Evolutionary conservation across 2,113 vertebrate genomes (phyloP), one percentile per base, ranked within the genome.

Genomic region (Nipponia nippon): DNA sequence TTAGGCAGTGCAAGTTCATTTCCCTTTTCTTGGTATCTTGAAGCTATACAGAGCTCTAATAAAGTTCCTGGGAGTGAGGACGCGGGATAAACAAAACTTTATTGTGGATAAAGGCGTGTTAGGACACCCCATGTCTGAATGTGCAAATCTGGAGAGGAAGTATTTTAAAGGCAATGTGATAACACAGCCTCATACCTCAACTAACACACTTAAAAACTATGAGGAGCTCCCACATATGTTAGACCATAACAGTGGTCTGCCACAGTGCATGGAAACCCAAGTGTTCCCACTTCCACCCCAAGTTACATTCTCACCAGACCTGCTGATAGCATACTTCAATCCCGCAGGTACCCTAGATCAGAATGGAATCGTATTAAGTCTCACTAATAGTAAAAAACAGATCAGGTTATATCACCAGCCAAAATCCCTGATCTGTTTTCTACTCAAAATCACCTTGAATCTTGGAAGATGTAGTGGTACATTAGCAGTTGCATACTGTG

Each of bases 61-160:
- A 52, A 40, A 25, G 19, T 25, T 58, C 5, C 3, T 1, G 2
- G 19, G 18, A 72, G 17, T 1, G 3, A 2, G 8, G 1, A 62
- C 65, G 22, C 27, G 22, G 5, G 3, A 6, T 36, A 87, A 47
- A 30, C 7, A 65, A 62, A 75, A n/a, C 6, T 77, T 65, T 22
- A 7, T 6, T 38, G n/a, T 52, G n/a, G n/a, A 22, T 61, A 76
- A 22, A 87, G 72, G 32, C 1, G 0, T 13, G 16, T 32, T 32
- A 62, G 34, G 12, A 22, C 4, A 34, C 10, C 2, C 17, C 2
- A 2, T 1, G 7, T n/a, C 72, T 58, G 30, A 71, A 29, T 11
- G 20, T 30, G 32, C 21, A 83, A 30, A 49, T 27, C 36, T 59
- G n/a, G 29, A 29, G 9, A 78, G 32, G 13, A 87, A 50, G 5